Evolutionary conservation across 92 coral and sea anemone genomes (phyloP).

Genomic region (Palythoa grandiflora): DNA sequence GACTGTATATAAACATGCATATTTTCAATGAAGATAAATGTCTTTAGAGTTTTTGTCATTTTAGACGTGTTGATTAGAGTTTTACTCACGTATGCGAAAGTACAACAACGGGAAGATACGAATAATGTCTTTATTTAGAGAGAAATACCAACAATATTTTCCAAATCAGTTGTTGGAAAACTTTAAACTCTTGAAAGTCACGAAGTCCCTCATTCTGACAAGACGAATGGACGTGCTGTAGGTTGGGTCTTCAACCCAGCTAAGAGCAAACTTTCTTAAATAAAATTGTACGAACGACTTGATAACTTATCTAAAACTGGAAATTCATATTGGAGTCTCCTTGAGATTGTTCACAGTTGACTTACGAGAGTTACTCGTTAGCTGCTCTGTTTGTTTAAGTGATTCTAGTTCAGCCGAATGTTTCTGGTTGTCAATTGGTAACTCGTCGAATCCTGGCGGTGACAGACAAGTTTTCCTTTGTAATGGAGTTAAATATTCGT

Average conservation of each 20-base stretch:
- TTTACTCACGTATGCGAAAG: too few species aligned
- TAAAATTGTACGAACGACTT: background rate
- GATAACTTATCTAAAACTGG: background rate
- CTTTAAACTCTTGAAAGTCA: background rate
- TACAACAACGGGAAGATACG: too few species aligned
- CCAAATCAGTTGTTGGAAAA: too few species aligned
- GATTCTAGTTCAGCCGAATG: slow-evolving; percentile 45
- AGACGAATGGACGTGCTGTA: background rate
- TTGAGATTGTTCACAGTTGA: slow-evolving; percentile 81
- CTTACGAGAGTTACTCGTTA: slow-evolving; percentile 58
- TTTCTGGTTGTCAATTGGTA: slow-evolving; percentile 70
- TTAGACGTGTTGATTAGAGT: too few species aligned
- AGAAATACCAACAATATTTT: too few species aligned
- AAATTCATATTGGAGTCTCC: slow-evolving; percentile 76
- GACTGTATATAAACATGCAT: too few species aligned
- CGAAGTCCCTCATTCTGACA: background rate
- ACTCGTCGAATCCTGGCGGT: slow-evolving; percentile 77
- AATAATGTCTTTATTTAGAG: too few species aligned
- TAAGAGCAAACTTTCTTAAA: background rate
- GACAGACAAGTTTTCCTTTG: slow-evolving; percentile 88
- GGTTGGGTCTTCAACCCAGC: background rate
- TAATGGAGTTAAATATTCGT: slow-evolving; percentile 74
- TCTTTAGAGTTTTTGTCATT: too few species aligned
- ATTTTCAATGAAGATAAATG: too few species aligned
- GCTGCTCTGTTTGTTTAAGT: slow-evolving; percentile 66